Evolutionary conservation across 2,797 vertebrate species (phyloP).

Genomic region (Pseudochaenichthys georgianus): DNA sequence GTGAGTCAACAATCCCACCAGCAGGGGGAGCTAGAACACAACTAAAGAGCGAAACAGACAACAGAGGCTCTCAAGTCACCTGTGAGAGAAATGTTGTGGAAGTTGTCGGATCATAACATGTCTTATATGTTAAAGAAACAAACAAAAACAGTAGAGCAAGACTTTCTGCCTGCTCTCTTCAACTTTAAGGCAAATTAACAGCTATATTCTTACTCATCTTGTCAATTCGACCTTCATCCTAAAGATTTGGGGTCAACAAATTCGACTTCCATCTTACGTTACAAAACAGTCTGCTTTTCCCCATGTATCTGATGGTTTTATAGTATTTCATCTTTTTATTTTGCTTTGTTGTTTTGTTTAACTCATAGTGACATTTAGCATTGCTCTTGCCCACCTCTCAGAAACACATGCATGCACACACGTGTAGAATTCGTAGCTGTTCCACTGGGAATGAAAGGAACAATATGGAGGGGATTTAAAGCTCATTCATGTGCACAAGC

Average conservation of each 20-base stretch:
- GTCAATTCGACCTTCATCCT: not conserved
- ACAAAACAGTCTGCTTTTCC: not conserved
- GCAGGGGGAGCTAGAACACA: constrained; percentile 72
- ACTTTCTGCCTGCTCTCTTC: no score
- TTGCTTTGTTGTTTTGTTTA: not conserved
- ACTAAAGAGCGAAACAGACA: constrained; percentile 8
- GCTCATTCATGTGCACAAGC: not conserved
- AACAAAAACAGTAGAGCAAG: not conserved
- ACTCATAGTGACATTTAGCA: not conserved
- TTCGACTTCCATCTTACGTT: not conserved
- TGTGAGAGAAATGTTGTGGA: not conserved
- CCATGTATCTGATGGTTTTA: not conserved
- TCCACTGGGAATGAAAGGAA: not conserved
- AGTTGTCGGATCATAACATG: not conserved
- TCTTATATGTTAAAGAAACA: not conserved
- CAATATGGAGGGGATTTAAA: not conserved
- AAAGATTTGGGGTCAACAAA: not conserved
- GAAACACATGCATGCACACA: no score
- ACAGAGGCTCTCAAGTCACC: not conserved
- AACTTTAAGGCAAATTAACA: no score
- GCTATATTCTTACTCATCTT: not conserved
- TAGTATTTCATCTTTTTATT: not conserved
- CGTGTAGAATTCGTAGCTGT: not conserved
- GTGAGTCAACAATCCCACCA: constrained; percentile 54
- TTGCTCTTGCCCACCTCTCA: no score